A percentile compares a stretch with the other conserved stretches of the same genome.
Evolutionary conservation across 2,888 invertebrate genomes (phyloP).

Genomic region (Gasteruption jaculator): DNA sequence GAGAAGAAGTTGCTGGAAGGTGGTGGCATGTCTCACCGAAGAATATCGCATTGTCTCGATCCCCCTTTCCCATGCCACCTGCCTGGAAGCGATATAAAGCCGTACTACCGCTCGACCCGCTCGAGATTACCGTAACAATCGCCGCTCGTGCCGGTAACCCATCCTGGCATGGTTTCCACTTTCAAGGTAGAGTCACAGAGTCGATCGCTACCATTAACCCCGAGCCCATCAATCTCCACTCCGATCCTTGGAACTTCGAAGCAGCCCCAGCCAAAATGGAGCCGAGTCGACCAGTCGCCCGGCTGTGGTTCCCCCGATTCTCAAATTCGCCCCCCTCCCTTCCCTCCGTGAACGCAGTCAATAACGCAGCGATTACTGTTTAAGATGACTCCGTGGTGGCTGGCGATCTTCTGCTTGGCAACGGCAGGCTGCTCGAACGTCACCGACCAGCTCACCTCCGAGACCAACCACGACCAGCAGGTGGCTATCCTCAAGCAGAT

Average conservation of each 20-base stretch:
- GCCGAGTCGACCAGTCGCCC: no score
- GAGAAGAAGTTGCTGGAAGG: no score
- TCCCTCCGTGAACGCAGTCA: not conserved
- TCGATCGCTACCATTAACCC: no score
- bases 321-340: not conserved
- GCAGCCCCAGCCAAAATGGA: no score
- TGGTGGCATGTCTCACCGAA: no score
- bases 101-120: conserved; percentile 39
- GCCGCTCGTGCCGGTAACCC: conserved; percentile 51
- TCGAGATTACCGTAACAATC: conserved; percentile 49
- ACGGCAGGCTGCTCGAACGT: conserved; percentile 47
- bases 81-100: conserved; percentile 52
- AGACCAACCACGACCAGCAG: conserved; percentile 66
- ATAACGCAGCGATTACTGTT: conserved; percentile 17
- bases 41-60: no score
- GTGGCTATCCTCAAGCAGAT: conserved; percentile 79
- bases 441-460: conserved; percentile 51
- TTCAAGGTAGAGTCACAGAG: no score
- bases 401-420: conserved; percentile 47
- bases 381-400: conserved; percentile 51
- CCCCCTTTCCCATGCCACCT: no score
- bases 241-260: no score
- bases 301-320: no score
- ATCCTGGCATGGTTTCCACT: conserved; percentile 51
- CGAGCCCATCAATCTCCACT: no score